phyloP scores from a whole-genome alignment of 2,888 invertebrate genomes.

The Caenorhabditis sp. region DNA sequence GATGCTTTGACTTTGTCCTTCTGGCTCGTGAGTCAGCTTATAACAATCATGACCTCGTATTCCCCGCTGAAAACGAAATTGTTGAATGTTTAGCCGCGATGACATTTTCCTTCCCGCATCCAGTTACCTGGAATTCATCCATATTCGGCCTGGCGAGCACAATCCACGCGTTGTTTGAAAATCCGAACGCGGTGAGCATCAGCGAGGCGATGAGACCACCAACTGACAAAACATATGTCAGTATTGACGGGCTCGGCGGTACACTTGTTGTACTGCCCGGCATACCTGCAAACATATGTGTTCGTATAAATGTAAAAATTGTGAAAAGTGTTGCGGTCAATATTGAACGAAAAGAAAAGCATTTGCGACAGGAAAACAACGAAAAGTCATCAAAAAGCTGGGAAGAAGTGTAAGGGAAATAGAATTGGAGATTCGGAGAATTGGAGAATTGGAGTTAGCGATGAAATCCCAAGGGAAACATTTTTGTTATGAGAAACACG shows the following conservation, averaged over 20 bases:
- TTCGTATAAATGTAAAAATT: too few species aligned
- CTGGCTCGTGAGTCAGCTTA: not conserved
- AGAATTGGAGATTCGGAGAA: conserved; percentile 1
- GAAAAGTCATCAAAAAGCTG: too few species aligned
- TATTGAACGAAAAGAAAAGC: too few species aligned
- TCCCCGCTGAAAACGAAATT: conserved; percentile 55
- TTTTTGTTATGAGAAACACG: conserved; percentile 24
- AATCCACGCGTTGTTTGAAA: conserved; percentile 47
- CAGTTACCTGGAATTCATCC: conserved; percentile 43
- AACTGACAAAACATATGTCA: conserved; percentile 26
- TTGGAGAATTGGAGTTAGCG: conserved; percentile 2
- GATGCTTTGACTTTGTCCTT: conserved; percentile 1
- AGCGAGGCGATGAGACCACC: conserved; percentile 25
- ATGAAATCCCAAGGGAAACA: conserved; percentile 1
- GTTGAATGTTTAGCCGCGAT: too few species aligned
- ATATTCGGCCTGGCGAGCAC: conserved; percentile 1
- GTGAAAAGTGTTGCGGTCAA: too few species aligned
- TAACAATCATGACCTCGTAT: conserved; percentile 51
- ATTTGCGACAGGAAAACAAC: not conserved
- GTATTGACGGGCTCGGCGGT: conserved; percentile 10
- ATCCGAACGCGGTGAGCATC: conserved; percentile 32
- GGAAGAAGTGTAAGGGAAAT: not conserved
- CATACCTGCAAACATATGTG: conserved; percentile 10
- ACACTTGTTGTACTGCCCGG: conserved; percentile 33
- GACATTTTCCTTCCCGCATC: not conserved